phyloP scores from a whole-genome alignment of 2,888 invertebrate species.

The Hemicrepidius hirtus region DNA sequence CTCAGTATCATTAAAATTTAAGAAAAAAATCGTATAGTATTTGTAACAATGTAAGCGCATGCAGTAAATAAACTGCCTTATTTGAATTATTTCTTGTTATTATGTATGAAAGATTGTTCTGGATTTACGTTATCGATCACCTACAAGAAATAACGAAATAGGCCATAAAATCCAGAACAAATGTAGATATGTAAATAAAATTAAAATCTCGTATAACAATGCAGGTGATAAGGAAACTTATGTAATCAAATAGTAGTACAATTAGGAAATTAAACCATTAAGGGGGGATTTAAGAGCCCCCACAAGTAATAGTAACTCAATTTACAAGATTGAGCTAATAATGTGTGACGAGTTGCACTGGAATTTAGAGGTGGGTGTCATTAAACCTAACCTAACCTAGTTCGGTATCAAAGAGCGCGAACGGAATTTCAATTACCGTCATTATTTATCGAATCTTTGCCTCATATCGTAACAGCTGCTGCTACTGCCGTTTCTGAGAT shows the following conservation, averaged over 20 bases:
- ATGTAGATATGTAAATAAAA: too few relatives aligned
- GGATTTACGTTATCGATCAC: too few relatives aligned
- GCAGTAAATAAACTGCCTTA: too few relatives aligned
- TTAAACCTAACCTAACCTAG: constrained; percentile 36
- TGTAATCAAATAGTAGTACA: neutral
- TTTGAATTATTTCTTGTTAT: too few relatives aligned
- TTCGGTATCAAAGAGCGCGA: constrained; percentile 24
- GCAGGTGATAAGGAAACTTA: neutral
- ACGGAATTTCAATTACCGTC: constrained; percentile 41
- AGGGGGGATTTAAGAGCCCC: neutral
- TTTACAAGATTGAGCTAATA: constrained; percentile 18
- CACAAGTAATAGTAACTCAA: neutral
- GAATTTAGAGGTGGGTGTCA: constrained; percentile 21
- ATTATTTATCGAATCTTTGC: constrained; percentile 33
- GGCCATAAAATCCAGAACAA: too few relatives aligned
- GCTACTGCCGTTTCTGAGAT: constrained; percentile 3
- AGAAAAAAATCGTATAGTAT: too few relatives aligned
- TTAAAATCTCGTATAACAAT: too few relatives aligned
- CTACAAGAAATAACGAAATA: too few relatives aligned
- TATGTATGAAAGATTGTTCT: too few relatives aligned
- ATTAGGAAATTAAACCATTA: neutral
- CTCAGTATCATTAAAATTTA: too few relatives aligned
- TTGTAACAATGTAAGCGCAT: too few relatives aligned
- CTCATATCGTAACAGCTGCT: constrained; percentile 8
- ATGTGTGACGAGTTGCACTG: constrained; percentile 22